phyloP scores from a whole-genome alignment of 2,888 invertebrate species.

The Agrochola litura region DNA sequence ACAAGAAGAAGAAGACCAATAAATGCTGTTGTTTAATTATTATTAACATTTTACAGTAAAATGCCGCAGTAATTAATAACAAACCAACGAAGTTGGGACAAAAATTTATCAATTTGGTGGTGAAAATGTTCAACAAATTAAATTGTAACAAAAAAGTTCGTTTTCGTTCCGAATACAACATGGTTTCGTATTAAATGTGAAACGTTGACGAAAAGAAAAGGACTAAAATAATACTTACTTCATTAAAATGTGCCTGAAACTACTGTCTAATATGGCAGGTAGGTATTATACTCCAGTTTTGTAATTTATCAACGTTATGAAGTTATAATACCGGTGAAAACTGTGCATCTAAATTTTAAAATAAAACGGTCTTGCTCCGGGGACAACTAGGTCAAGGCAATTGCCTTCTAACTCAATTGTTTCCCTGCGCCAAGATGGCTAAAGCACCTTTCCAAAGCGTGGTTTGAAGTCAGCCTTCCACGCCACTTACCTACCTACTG shows the following conservation, averaged over 20 bases:
- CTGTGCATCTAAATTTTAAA: neutral
- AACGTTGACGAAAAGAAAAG: neutral
- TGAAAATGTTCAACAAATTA: conserved; percentile 21
- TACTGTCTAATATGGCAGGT: too few relatives aligned
- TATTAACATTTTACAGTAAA: neutral
- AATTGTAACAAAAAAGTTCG: conserved; percentile 20
- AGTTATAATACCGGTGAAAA: neutral
- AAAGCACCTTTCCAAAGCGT: conserved; percentile 1
- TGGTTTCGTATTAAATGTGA: neutral
- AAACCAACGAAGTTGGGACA: neutral
- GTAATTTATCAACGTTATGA: neutral
- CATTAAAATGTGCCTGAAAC: neutral
- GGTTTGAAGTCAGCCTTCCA: neutral
- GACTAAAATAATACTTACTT: too few relatives aligned
- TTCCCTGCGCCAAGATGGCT: neutral
- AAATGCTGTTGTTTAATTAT: neutral
- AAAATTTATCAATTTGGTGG: neutral
- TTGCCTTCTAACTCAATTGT: conserved; percentile 22
- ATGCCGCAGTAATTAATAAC: conserved; percentile 2
- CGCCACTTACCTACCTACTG: neutral
- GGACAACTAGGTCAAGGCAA: conserved; percentile 28
- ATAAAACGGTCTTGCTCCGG: neutral
- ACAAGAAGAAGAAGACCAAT: neutral
- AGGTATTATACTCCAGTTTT: neutral
- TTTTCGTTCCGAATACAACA: conserved; percentile 2